These are phyloP conservation scores for Fratercula arctica DNA, from an alignment of 2,797 vertebrate genomes.

Conservation along the genomic window DNA sequence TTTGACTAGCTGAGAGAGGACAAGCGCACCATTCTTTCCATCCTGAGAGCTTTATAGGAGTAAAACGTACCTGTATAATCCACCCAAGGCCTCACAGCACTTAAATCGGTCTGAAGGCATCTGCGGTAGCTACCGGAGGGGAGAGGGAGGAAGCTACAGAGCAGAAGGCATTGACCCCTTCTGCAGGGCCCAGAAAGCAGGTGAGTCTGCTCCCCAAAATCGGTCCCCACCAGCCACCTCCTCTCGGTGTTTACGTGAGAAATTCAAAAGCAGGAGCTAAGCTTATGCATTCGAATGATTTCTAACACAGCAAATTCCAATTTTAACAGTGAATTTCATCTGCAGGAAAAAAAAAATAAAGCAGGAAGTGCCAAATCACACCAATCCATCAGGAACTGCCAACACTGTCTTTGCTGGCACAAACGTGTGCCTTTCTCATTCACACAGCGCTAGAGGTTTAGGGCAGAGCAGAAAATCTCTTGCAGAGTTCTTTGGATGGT, in stretches of 20 bases:
- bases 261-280: background rate
- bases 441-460: background rate
- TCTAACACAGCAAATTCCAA: background rate
- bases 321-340: slow-evolving; percentile 4
- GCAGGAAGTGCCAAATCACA: background rate
- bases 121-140: background rate
- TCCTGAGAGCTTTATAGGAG: background rate
- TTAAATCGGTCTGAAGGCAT: background rate
- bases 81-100: background rate
- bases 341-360: background rate
- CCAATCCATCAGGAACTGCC: slow-evolving; percentile 6
- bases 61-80: background rate
- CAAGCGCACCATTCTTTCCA: background rate
- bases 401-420: background rate
- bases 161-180: background rate
- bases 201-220: background rate
- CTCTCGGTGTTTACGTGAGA: background rate
- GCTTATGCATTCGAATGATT: background rate
- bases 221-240: background rate
- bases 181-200: background rate
- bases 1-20: background rate
- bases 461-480: background rate
- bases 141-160: background rate
- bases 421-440: background rate
- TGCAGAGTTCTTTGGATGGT: background rate